Conservation (phyloP, 2,797 vertebrate genomes). For the Leuciscus waleckii region DNA sequence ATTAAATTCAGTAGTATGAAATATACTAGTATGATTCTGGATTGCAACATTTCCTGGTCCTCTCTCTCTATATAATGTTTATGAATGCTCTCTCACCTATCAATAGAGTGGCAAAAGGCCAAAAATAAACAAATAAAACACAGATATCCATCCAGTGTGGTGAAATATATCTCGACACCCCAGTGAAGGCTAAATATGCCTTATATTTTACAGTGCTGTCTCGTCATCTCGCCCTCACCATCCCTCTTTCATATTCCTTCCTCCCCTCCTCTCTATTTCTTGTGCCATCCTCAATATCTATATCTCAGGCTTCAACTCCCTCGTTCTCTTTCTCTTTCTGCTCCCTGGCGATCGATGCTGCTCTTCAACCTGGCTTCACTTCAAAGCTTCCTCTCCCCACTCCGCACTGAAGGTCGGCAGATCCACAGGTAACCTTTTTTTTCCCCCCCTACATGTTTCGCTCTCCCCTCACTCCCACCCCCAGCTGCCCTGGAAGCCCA, state of each 20-base stretch:
- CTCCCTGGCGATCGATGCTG: slow-evolving; percentile 74
- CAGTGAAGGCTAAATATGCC: slow-evolving; percentile 24
- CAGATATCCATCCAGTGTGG: slow-evolving; percentile 22
- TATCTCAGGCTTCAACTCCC: slow-evolving; percentile 42
- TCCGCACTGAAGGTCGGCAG: slow-evolving; percentile 71
- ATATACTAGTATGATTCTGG: too few species aligned
- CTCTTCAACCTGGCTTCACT: slow-evolving; percentile 76
- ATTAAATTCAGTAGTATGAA: neutral
- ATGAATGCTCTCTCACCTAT: neutral
- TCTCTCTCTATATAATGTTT: neutral
- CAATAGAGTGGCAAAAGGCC: neutral
- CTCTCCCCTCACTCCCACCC: slow-evolving; percentile 35
- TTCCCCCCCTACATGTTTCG: slow-evolving; percentile 55
- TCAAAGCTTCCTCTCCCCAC: slow-evolving; percentile 71
- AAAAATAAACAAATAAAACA: slow-evolving; percentile 13
- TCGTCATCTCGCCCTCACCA: slow-evolving; percentile 11
- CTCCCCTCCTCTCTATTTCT: slow-evolving; percentile 59
- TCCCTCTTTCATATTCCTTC: slow-evolving; percentile 11
- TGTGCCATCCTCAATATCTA: slow-evolving; percentile 55
- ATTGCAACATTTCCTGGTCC: neutral
- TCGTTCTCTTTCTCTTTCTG: slow-evolving; percentile 37
- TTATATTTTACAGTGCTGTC: slow-evolving; percentile 18
- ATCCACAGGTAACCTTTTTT: slow-evolving; percentile 82
- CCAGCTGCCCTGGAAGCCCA: slow-evolving; percentile 63
- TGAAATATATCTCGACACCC: slow-evolving; percentile 9